Conservation (phyloP, 1,140 invertebrate species). For the Sarcophaga bullata region DNA sequence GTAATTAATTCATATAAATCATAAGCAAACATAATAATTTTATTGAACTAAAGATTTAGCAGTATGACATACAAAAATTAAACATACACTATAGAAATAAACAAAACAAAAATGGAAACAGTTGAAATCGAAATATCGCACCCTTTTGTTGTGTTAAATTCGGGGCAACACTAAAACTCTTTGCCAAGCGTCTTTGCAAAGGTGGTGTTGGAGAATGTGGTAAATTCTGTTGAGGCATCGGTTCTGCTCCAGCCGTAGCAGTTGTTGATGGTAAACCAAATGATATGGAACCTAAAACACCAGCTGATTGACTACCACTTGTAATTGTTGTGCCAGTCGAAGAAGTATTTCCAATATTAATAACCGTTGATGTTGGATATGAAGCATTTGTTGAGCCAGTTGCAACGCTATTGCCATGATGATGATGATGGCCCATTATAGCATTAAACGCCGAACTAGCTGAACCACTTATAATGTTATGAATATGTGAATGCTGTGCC, state of each 20-base stretch:
- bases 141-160: slow-evolving; percentile 68
- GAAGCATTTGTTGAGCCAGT: slow-evolving; percentile 34
- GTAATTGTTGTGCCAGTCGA: slow-evolving; percentile 50
- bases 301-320: slow-evolving; percentile 61
- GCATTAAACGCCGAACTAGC: slow-evolving; percentile 61
- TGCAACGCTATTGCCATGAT: slow-evolving; percentile 27
- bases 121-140: slow-evolving; percentile 48
- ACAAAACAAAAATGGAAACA: not conserved
- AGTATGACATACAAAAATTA: slow-evolving; percentile 11
- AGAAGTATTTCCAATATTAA: slow-evolving; percentile 38
- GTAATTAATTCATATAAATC: slow-evolving; percentile 4
- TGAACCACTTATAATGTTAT: slow-evolving; percentile 63
- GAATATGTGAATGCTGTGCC: slow-evolving; percentile 56
- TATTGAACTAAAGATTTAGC: not conserved
- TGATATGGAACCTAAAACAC: slow-evolving; percentile 58
- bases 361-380: not conserved
- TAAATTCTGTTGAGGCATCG: slow-evolving; percentile 40
- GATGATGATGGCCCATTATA: slow-evolving; percentile 57
- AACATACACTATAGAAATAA: not conserved
- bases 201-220: slow-evolving; percentile 77
- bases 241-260: slow-evolving; percentile 40
- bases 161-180: slow-evolving; percentile 87
- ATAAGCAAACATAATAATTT: not conserved
- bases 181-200: slow-evolving; percentile 82
- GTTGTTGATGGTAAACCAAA: slow-evolving; percentile 51